These are phyloP conservation scores for Tiliqua scincoides DNA, from an alignment of 2,113 vertebrate species.

Conservation along the genomic window DNA sequence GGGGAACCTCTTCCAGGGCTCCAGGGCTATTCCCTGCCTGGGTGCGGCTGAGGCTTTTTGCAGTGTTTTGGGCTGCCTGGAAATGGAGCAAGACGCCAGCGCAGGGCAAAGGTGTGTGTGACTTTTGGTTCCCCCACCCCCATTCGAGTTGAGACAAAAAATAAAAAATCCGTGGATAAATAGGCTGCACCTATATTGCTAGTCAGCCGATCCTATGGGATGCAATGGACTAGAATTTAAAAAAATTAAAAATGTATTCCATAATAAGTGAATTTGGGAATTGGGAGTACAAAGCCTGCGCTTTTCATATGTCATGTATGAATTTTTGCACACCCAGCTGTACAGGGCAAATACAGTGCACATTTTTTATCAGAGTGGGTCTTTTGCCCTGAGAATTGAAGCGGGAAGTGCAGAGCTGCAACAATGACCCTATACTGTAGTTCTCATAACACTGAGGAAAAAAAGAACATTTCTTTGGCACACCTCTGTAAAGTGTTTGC, in stretches of 20 bases:
- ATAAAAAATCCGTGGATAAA: too few species aligned
- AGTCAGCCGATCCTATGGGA: neutral
- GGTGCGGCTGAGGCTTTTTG: too few species aligned
- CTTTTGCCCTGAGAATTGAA: conserved; percentile 39
- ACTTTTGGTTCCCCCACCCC: too few species aligned
- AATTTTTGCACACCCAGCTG: neutral
- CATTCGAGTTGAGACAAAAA: too few species aligned
- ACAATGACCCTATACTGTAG: conserved; percentile 44
- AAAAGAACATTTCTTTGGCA: neutral
- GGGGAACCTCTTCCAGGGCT: too few species aligned
- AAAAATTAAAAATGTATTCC: neutral
- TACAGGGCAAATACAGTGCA: neutral
- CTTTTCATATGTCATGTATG: neutral
- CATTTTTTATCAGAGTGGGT: conserved; percentile 26
- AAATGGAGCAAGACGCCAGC: too few species aligned
- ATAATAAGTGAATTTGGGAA: neutral
- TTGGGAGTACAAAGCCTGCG: neutral
- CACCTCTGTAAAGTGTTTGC: conserved; percentile 32
- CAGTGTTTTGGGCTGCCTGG: too few species aligned
- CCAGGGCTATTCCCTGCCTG: too few species aligned
- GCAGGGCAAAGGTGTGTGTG: too few species aligned
- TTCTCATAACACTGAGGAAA: conserved; percentile 36
- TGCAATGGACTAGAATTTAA: neutral
- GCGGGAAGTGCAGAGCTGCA: conserved; percentile 38
- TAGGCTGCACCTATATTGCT: too few species aligned